These are phyloP conservation scores for Delia radicum DNA, from an alignment of 1,140 invertebrate genomes.

Conservation along the genomic window DNA sequence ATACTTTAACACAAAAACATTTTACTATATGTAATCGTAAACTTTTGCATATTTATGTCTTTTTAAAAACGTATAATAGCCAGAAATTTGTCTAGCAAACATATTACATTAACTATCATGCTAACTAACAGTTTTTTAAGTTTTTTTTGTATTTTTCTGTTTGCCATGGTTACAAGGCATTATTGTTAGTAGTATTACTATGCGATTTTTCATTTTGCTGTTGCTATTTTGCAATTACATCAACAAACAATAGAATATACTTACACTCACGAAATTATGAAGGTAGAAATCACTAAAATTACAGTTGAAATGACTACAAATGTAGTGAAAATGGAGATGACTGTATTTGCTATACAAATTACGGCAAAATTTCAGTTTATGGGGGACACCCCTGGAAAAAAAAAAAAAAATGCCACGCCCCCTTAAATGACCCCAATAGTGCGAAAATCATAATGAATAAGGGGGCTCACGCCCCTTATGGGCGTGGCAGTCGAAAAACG, in stretches of 20 bases:
- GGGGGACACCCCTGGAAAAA: too few relatives aligned
- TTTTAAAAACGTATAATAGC: neutral
- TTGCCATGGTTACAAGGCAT: neutral
- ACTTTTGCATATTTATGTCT: neutral
- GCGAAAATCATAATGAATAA: too few relatives aligned
- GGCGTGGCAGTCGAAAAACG: too few relatives aligned
- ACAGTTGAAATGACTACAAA: too few relatives aligned
- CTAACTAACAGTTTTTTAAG: neutral
- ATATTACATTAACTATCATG: neutral
- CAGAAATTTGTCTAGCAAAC: neutral
- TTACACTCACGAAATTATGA: too few relatives aligned
- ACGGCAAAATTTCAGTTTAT: too few relatives aligned
- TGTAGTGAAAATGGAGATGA: too few relatives aligned
- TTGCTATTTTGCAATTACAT: conserved; percentile 1
- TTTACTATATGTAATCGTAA: neutral
- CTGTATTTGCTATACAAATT: too few relatives aligned
- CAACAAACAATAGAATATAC: neutral
- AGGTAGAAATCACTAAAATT: too few relatives aligned
- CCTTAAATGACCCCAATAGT: too few relatives aligned
- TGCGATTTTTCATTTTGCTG: neutral
- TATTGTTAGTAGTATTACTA: neutral
- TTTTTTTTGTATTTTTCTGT: neutral
- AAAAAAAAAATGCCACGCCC: too few relatives aligned
- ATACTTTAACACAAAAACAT: neutral
- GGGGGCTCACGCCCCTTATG: too few relatives aligned